Evolutionary conservation across 2,888 invertebrate genomes (phyloP).

Genomic region (Pammene aurita): DNA sequence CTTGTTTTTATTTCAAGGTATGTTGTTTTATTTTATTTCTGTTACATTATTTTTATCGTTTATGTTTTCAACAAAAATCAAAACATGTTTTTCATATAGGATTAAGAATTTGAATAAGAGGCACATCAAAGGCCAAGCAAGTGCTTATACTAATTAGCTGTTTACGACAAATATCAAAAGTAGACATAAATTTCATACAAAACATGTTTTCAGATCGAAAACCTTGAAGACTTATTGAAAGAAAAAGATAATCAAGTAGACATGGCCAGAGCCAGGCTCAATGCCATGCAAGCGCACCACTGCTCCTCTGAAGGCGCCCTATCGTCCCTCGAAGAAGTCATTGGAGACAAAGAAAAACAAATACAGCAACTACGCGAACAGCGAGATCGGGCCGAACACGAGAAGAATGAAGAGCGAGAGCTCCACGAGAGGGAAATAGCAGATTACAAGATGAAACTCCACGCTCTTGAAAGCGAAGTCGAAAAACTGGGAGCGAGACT

Average conservation of each 20-base stretch:
- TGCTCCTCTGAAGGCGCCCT: conserved; percentile 96
- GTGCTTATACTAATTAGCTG: conserved; percentile 1
- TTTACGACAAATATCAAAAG: neutral
- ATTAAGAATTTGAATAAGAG: neutral
- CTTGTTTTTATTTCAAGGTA: conserved; percentile 44
- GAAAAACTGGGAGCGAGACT: conserved; percentile 93
- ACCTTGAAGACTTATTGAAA: conserved; percentile 97
- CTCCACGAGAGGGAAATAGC: conserved; percentile 96
- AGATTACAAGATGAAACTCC: conserved; percentile 97
- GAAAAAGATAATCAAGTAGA: conserved; percentile 99
- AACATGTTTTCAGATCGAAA: conserved; percentile 91
- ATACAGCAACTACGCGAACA: conserved; percentile 97
- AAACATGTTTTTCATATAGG: conserved; percentile 21
- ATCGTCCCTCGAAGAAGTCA: conserved; percentile 96
- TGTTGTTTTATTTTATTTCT: conserved; percentile 45
- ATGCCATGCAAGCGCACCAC: conserved; percentile 97
- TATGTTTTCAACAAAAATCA: neutral
- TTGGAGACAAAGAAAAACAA: conserved; percentile 98
- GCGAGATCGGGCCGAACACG: conserved; percentile 96
- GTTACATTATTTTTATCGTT: neutral
- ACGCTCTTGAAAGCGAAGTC: conserved; percentile 95
- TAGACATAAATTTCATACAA: conserved; percentile 18
- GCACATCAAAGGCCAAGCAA: neutral
- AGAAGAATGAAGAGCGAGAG: conserved; percentile 97
- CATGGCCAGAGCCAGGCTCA: conserved; percentile 94